A percentile compares a stretch with the other conserved stretches of the same genome.
Evolutionary conservation across 53 echinoderm and acorn worm species (phyloP).

Genomic region (Luidia sarsii): DNA sequence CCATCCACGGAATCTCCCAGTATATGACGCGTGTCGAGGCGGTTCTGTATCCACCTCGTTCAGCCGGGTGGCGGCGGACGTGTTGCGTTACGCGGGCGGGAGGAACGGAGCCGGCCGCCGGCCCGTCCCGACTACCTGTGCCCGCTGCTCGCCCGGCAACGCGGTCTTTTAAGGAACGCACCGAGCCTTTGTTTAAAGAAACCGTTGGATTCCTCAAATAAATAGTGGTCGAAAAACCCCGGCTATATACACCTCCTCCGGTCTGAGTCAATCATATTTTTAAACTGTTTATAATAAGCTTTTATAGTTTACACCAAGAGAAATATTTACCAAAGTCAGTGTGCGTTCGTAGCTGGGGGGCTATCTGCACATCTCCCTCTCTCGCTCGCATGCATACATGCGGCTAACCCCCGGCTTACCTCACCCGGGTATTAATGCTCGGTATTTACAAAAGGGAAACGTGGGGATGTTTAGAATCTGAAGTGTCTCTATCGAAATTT

Average conservation of each 20-base stretch:
- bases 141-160: neutral
- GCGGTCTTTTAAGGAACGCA: slow-evolving; percentile 16
- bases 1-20: no score
- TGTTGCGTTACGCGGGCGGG: no score
- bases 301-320: slow-evolving; percentile 55
- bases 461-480: slow-evolving; percentile 46
- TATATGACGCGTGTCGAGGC: no score
- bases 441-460: slow-evolving; percentile 35
- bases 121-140: slow-evolving; percentile 48
- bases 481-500: slow-evolving; percentile 61
- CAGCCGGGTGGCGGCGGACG: no score
- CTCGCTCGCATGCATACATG: neutral
- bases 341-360: neutral
- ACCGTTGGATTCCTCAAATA: slow-evolving; percentile 53
- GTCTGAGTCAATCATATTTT: slow-evolving; percentile 63
- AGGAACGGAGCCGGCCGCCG: neutral
- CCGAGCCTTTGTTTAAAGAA: slow-evolving; percentile 52
- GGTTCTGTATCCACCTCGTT: no score
- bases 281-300: slow-evolving; percentile 69
- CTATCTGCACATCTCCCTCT: no score
- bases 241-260: slow-evolving; percentile 4
- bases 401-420: neutral
- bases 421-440: neutral
- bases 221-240: slow-evolving; percentile 35
- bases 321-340: slow-evolving; percentile 35